Base-by-base conservation (phyloP, 2,888 invertebrate species). In the Athrips mouffetella region DNA sequence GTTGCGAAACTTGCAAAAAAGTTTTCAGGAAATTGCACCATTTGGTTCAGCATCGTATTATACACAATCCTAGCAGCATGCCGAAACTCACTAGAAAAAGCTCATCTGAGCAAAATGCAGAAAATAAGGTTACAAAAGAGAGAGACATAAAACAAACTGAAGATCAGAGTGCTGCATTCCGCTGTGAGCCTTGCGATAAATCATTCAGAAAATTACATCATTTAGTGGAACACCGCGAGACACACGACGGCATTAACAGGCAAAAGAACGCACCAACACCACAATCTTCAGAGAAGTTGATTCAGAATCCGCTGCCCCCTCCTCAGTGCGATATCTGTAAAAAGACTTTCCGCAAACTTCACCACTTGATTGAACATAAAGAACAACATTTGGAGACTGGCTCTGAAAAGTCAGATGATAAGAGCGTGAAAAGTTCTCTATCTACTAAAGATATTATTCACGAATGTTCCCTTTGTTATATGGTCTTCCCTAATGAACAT, bases 401-500 rank as follows among this genome's bases (percentile, higher is more conserved):
- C 55, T 80, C 82, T 0, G 87, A 87, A 54, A 87, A 85, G 57
- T 81, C 84, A 0, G 86, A 87, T 49, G 85, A 85, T 48, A 87
- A 84, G 59, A 84, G 82, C 59, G 76, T 79, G 1, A 80, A 85
- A 50, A 85, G 84, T 58, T 70, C 79, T 0, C 58, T 87, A 21
- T 85, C 86, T 1, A 82, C 89, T 10, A 86, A 73, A 64, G 89
- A 89, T 49, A 89, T 89, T 44, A 89, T 89, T 60, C 89, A 89
- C 44, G 89, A 89, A 63, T 89, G 89, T 60, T 77, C 88, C 27
- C 73, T 86, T 11, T 89, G 89, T 57, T 89, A 89, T 54, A 89
- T 89, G 89, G 89, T 89, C 1, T 89, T 89, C 60, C 89, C 89
- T 7, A 89, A 89, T 53, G 89, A 88, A 49, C 87, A 88, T 63